A percentile compares a stretch with the other conserved stretches of the same genome.
These are phyloP conservation scores for Meliscaeva auricollis DNA, from an alignment of 2,888 invertebrate genomes.

Conservation along the genomic window DNA sequence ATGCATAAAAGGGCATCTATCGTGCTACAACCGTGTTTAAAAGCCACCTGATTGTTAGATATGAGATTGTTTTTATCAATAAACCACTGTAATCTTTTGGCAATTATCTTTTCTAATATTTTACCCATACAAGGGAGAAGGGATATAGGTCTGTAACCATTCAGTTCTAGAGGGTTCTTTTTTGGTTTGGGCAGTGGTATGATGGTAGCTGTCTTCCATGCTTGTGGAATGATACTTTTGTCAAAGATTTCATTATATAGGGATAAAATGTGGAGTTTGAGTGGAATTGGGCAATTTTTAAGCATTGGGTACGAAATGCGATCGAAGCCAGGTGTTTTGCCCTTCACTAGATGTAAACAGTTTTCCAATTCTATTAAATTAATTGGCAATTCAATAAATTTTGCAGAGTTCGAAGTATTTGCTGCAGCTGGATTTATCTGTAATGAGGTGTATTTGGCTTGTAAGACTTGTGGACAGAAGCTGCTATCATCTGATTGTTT, in stretches of 20 bases:
- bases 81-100: background rate
- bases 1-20: background rate
- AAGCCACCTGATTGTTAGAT: conserved; percentile 12
- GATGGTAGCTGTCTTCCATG: background rate
- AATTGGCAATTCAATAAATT: background rate
- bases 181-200: background rate
- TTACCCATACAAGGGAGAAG: background rate
- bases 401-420: too few species aligned
- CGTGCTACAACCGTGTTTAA: too few species aligned
- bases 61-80: background rate
- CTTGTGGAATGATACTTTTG: background rate
- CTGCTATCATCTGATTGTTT: too few species aligned
- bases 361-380: background rate
- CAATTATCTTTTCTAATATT: conserved; percentile 5
- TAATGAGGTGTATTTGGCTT: background rate
- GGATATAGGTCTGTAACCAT: background rate
- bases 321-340: background rate
- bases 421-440: too few species aligned
- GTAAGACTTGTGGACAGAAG: conserved; percentile 10
- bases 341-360: background rate
- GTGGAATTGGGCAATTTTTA: too few species aligned
- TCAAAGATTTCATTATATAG: background rate
- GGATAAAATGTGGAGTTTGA: too few species aligned
- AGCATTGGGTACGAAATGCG: background rate
- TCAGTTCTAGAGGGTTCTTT: background rate